Percentiles rank a stretch among this genome's conserved stretches.
Evolutionary conservation across 2,113 vertebrate species (phyloP).

Genomic region (Rhea americana): DNA sequence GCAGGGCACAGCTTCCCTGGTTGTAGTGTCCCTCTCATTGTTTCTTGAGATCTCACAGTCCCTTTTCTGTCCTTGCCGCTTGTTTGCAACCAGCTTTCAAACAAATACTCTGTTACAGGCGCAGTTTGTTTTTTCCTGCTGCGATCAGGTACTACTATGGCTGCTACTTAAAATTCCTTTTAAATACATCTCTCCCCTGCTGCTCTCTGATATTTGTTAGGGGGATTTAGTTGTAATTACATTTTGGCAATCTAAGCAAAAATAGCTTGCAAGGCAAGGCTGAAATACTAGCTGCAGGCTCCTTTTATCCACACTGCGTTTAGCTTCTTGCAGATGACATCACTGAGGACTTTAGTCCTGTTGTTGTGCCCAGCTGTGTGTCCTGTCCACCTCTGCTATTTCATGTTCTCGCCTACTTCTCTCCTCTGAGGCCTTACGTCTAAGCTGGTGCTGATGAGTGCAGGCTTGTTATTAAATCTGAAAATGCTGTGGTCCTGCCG

Average conservation of each 20-base stretch:
- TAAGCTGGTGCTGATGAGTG: background rate
- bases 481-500: constrained; percentile 6
- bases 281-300: constrained; percentile 54
- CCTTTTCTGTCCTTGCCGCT: background rate
- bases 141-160: background rate
- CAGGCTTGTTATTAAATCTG: constrained; percentile 32
- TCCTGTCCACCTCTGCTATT: constrained; percentile 31
- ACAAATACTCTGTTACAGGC: background rate
- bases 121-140: background rate
- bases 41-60: rapidly evolving
- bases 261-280: constrained; percentile 40
- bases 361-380: constrained; percentile 37
- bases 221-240: constrained; percentile 64
- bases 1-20: background rate
- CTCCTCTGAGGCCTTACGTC: background rate
- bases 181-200: constrained; percentile 57
- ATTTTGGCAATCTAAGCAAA: constrained; percentile 57
- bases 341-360: constrained; percentile 44
- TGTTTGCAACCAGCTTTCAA: background rate
- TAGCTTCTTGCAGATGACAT: constrained; percentile 60
- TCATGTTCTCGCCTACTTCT: constrained; percentile 15
- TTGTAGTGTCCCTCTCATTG: background rate
- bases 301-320: constrained; percentile 39
- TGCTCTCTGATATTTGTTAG: constrained; percentile 59
- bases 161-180: constrained; percentile 55